Percentiles rank a stretch among this genome's conserved stretches.
These are phyloP conservation scores for Forficula auricularia DNA, from an alignment of 1,140 invertebrate genomes.

Conservation along the genomic window DNA sequence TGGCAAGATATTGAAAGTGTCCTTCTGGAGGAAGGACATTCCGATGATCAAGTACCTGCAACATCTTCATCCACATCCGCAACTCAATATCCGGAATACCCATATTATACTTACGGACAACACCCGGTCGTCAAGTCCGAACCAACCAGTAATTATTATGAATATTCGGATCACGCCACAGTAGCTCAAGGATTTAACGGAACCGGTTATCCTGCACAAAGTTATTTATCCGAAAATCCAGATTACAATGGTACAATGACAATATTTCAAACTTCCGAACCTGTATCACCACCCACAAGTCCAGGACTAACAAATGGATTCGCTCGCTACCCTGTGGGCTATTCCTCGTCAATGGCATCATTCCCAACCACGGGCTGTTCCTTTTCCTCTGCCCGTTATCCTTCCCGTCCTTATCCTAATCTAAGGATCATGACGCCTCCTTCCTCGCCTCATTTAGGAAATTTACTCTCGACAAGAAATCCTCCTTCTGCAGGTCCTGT, in stretches of 20 bases:
- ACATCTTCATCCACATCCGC: not conserved
- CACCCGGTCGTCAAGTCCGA: too few species aligned
- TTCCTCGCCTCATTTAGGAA: conserved; percentile 33
- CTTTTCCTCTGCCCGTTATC: too few species aligned
- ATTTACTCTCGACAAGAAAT: conserved; percentile 16
- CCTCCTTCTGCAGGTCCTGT: conserved; percentile 10
- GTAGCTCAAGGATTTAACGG: too few species aligned
- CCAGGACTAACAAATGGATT: conserved; percentile 21
- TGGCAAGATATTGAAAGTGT: conserved; percentile 33
- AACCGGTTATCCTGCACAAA: not conserved
- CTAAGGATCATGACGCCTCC: conserved; percentile 30
- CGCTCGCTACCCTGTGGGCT: conserved; percentile 4
- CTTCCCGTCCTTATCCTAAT: conserved; percentile 2
- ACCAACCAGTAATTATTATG: too few species aligned
- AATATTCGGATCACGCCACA: too few species aligned
- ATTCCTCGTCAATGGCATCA: not conserved
- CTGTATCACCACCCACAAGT: conserved; percentile 32
- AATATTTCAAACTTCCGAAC: conserved; percentile 7
- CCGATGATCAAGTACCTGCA: conserved; percentile 10
- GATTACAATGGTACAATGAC: conserved; percentile 13
- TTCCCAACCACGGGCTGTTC: not conserved
- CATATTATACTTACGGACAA: too few species aligned
- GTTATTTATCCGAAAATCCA: not conserved
- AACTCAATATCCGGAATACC: not conserved
- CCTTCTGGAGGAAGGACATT: conserved; percentile 22